Base-by-base conservation (phyloP, 2,797 vertebrate species). In the Paguma larvata region DNA sequence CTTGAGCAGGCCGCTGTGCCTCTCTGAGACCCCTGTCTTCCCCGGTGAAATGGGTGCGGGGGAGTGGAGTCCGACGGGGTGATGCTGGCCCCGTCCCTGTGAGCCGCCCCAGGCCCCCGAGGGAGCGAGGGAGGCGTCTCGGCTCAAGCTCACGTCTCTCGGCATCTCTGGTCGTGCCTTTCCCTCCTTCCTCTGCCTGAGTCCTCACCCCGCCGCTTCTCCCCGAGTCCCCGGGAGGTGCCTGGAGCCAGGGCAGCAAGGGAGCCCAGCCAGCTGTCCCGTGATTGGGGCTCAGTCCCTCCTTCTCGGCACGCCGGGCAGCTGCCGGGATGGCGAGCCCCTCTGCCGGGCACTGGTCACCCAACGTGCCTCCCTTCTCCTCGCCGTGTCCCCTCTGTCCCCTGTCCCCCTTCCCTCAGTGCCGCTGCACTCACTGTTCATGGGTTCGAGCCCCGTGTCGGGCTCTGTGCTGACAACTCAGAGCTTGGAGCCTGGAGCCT, bases 351-450 rank as follows among this genome's bases (percentile, higher is more conserved):
- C 1, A 8, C 19, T n/a, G 23, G n/a, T 8, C 8, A 12, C 34
- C 62, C 19, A 4, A 7, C 5, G 27, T 2, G 34, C 27, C 9
- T 38, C 27, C 3, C 8, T 12, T 25, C 4, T 53, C 46, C 48
- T 56, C 5, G 0, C 62, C 5, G 25, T 21, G 62, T 32, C 11
- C 53, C n/a, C 3, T 68, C 18, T 23, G 32, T 1, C 38, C 25
- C 85, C 21, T 3, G n/a, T 18, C 56, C 19, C 2, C 13, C 75
- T 30, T 6, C 0, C 27, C 14, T 5, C 44, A 5, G 25, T 0
- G 2, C 30, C 0, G 0, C 32, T n/a, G 46, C 23, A 19, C 56
- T 59, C 21, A 8, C 8, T 2, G 56, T 59, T 23, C 7, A 8
- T 59, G 56, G 21, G 56, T 59, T 59, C 3, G 8, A 59, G 56